Base-by-base conservation (phyloP, 92 coral and sea anemone species). In the Heteractis magnifica region DNA sequence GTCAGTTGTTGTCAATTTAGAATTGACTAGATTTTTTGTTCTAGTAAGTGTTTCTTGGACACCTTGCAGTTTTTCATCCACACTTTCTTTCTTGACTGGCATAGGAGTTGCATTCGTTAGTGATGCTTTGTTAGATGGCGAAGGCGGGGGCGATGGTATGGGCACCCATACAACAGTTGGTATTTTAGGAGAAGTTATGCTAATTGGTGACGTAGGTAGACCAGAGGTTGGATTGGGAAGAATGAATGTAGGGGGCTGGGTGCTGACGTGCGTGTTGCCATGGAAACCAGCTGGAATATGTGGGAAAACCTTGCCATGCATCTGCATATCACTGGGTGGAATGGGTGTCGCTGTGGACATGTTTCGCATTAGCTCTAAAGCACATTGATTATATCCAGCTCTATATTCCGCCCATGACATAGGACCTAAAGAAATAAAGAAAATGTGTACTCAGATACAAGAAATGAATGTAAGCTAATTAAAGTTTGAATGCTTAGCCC, bases 311-410 rank as follows among this genome's bases (percentile, higher is more conserved):
- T 92, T 90, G 71, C 90, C 88, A 70, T 88, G 82, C 70, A 88
- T 77, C 72, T 86, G 82, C 78, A 87, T 81, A 49, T 89, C 90
- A 56, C 86, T 85, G 52, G 77, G 80, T 74, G 84, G 83, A 11
- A 91, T 83, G 48, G 86, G 76, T 76, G 87, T 75, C 65, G 81
- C 64, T 18, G 79, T 73, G 11, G 86, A 82, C 44, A 82, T 55
- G 55, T 78, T 88, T 70, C 92, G 89, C 88, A 84, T 88, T 68
- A 92, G 77, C 81, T 92, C 96, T 26, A 90, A 65, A 76, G 91
- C 87, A 64, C 96, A 90, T 60, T 88, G 93, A 77, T 92, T 90
- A 51, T 90, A 92, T 0, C 96, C 96, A 3, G 93, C 92, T 64
- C 92, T 78, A 68, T 92, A 92, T 60, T 90, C 91, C 4, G 96